phyloP scores from a whole-genome alignment of 2,797 vertebrate genomes.

The Falco naumanni region DNA sequence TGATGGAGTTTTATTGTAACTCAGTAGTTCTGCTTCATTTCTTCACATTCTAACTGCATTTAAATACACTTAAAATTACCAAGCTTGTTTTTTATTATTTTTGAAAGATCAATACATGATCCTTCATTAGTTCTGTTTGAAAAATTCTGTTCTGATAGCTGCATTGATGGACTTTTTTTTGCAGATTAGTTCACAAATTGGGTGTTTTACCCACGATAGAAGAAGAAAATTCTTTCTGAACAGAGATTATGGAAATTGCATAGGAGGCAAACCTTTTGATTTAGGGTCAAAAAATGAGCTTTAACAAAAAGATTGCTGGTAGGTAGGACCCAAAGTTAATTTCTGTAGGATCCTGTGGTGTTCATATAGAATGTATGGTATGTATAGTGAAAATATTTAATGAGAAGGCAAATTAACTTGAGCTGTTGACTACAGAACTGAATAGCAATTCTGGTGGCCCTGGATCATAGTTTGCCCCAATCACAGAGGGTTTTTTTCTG shows the following conservation, averaged over 20 bases:
- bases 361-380: background rate
- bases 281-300: background rate
- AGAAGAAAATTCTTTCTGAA: background rate
- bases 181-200: background rate
- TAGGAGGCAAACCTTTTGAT: background rate
- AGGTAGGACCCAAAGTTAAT: background rate
- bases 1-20: background rate
- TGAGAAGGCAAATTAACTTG: background rate
- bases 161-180: background rate
- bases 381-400: background rate
- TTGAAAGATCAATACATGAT: background rate
- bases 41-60: background rate
- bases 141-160: background rate
- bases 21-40: background rate
- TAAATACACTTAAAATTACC: background rate
- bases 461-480: background rate
- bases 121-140: background rate
- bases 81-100: background rate
- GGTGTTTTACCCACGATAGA: background rate
- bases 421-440: background rate
- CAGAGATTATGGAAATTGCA: background rate
- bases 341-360: background rate
- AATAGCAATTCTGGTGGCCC: background rate
- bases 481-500: background rate
- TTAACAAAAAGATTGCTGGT: background rate